These are phyloP conservation scores for Drosophila truncata DNA, from an alignment of 1,140 invertebrate species.

Conservation along the genomic window DNA sequence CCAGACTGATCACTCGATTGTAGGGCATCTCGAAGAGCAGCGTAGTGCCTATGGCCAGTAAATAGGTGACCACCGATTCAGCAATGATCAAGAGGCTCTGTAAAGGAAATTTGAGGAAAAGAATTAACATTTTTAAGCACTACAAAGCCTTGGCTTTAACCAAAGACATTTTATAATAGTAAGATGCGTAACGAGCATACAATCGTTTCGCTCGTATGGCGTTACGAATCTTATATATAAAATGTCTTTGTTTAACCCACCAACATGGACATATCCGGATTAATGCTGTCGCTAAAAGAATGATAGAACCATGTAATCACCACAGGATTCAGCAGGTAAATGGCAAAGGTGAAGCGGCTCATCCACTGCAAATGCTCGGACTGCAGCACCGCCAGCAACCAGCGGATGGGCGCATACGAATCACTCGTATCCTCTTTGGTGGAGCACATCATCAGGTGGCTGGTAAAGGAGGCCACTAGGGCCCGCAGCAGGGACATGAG, in stretches of 20 bases:
- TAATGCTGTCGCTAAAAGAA: constrained; percentile 20
- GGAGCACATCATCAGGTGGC: constrained; percentile 32
- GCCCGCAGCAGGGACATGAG: background rate
- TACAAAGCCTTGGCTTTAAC: too few relatives aligned
- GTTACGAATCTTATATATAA: too few relatives aligned
- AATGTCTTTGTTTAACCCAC: constrained; percentile 37
- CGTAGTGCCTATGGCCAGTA: constrained; percentile 29
- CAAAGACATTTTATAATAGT: too few relatives aligned
- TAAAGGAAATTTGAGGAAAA: background rate
- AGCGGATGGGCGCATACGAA: constrained; percentile 9
- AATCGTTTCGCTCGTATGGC: too few relatives aligned
- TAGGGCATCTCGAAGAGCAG: constrained; percentile 55
- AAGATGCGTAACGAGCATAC: too few relatives aligned
- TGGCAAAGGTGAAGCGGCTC: constrained; percentile 47
- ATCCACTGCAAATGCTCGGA: constrained; percentile 22
- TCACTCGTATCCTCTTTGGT: background rate
- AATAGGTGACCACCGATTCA: constrained; percentile 10
- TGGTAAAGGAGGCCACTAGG: background rate
- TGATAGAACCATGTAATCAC: constrained; percentile 42
- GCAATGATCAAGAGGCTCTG: constrained; percentile 34
- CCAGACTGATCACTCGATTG: constrained; percentile 30
- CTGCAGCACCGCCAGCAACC: constrained; percentile 27
- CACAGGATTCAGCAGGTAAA: constrained; percentile 55
- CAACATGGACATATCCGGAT: constrained; percentile 30
- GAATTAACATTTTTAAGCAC: too few relatives aligned